Conservation (phyloP, 2,113 vertebrate genomes). For the Ursus arctos region DNA sequence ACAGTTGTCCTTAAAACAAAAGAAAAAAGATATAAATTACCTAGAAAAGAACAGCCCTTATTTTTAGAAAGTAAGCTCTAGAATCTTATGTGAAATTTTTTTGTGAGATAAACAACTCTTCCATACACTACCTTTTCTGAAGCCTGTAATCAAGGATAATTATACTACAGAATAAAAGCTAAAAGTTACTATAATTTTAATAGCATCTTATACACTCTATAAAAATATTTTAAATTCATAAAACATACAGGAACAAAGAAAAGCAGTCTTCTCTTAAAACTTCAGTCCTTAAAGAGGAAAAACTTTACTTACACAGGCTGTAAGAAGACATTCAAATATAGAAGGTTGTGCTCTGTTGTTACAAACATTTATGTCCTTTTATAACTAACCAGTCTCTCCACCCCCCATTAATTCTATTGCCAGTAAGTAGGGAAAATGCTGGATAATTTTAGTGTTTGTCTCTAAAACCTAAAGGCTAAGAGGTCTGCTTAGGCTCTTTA, state of each 20-base stretch:
- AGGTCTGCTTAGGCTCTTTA: not conserved
- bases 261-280: constrained; percentile 51
- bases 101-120: constrained; percentile 76
- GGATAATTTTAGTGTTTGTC: constrained; percentile 35
- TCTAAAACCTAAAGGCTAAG: constrained; percentile 40
- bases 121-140: constrained; percentile 58
- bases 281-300: constrained; percentile 46
- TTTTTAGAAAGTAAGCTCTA: constrained; percentile 46
- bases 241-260: constrained; percentile 74
- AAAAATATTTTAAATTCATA: constrained; percentile 78
- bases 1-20: not conserved
- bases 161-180: constrained; percentile 75
- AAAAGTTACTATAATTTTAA: constrained; percentile 81
- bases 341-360: constrained; percentile 47
- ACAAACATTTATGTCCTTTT: constrained; percentile 53
- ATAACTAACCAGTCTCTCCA: constrained; percentile 28
- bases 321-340: constrained; percentile 53
- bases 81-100: constrained; percentile 61
- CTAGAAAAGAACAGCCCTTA: constrained; percentile 58
- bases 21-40: constrained; percentile 61
- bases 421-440: constrained; percentile 50
- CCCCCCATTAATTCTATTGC: not conserved
- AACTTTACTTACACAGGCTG: constrained; percentile 29
- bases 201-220: constrained; percentile 71
- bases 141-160: constrained; percentile 80